Evolutionary conservation across 2,888 invertebrate genomes (phyloP).

Genomic region (Apantesis nais): DNA sequence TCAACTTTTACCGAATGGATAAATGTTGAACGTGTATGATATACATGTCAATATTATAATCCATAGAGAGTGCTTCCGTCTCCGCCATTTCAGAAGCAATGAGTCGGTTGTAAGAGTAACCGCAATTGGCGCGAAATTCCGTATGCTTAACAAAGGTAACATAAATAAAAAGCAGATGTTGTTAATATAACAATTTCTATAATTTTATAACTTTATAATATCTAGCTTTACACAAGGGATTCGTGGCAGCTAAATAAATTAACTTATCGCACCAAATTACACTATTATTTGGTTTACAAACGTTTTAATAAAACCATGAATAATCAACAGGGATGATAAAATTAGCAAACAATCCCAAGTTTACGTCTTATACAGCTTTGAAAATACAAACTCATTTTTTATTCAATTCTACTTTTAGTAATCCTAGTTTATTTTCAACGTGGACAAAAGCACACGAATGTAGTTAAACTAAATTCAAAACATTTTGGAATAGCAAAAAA

Average conservation of each 20-base stretch:
- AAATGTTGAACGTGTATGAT: no score
- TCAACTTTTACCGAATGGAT: no score
- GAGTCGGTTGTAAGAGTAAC: no score
- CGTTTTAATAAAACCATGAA: conserved; percentile 28
- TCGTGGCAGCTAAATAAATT: conserved; percentile 57
- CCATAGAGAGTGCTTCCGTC: no score
- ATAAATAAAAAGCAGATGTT: conserved; percentile 57
- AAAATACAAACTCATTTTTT: background rate
- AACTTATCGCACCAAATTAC: conserved; percentile 57
- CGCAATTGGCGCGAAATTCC: no score
- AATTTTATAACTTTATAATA: conserved; percentile 60
- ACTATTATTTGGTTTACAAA: conserved; percentile 64
- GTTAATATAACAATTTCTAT: conserved; percentile 80
- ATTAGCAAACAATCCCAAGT: background rate
- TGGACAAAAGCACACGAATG: background rate
- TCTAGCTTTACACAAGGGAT: conserved; percentile 62
- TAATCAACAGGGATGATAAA: conserved; percentile 5
- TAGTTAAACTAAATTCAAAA: conserved; percentile 3
- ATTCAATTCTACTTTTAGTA: background rate
- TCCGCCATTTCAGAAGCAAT: no score
- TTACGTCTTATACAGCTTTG: background rate
- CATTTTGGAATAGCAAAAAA: background rate
- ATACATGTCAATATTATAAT: no score
- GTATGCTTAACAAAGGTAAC: background rate
- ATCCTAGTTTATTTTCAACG: background rate